Conservation (phyloP, 2,888 invertebrate genomes). For the Aproaerema taeniolella region DNA sequence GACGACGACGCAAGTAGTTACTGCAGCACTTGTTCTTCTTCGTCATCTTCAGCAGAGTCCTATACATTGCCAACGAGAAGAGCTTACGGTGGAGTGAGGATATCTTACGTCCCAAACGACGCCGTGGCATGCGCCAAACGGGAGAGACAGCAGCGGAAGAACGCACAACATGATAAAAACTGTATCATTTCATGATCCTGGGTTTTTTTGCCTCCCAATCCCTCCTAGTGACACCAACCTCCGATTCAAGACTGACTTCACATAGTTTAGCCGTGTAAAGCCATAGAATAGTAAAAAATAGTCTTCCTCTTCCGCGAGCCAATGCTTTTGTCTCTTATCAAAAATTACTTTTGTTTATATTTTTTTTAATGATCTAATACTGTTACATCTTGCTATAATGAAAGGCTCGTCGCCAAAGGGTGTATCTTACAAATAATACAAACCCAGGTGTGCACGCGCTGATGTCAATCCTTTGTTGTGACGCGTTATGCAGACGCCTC, state of each 20-base stretch:
- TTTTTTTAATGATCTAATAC: too few relatives aligned
- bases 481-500: slow-evolving; percentile 32
- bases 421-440: slow-evolving; percentile 27
- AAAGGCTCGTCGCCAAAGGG: slow-evolving; percentile 21
- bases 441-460: slow-evolving; percentile 39
- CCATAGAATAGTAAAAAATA: slow-evolving; percentile 58
- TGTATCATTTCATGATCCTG: slow-evolving; percentile 90
- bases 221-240: slow-evolving; percentile 62
- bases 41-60: slow-evolving; percentile 91
- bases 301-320: slow-evolving; percentile 34
- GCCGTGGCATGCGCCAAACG: slow-evolving; percentile 89
- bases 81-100: slow-evolving; percentile 91
- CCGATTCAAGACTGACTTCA: slow-evolving; percentile 73
- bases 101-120: slow-evolving; percentile 96
- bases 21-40: slow-evolving; percentile 94
- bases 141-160: slow-evolving; percentile 76
- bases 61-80: slow-evolving; percentile 90
- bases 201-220: slow-evolving; percentile 35
- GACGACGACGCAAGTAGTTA: slow-evolving; percentile 85
- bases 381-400: too few relatives aligned
- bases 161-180: slow-evolving; percentile 86
- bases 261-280: slow-evolving; percentile 55
- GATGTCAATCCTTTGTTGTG: slow-evolving; percentile 51
- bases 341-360: too few relatives aligned
- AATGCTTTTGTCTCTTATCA: not conserved